Percentiles rank a stretch among this genome's conserved stretches.
These are phyloP conservation scores for Apodemus sylvaticus DNA, from an alignment of 2,113 vertebrate species.

Conservation along the genomic window DNA sequence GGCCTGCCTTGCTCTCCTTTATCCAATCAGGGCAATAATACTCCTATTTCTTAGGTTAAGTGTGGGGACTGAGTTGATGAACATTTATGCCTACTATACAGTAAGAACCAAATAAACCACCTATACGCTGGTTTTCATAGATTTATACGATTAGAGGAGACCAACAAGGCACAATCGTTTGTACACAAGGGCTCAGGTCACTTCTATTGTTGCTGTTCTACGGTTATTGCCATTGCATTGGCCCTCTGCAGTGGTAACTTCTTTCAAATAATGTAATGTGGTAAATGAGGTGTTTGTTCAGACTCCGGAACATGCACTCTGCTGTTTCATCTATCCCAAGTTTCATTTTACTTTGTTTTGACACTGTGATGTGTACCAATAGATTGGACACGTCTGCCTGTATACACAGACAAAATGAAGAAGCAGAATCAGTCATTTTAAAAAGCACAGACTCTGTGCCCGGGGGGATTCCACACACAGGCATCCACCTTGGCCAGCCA, in stretches of 20 bases:
- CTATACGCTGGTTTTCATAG: neutral
- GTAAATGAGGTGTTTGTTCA: neutral
- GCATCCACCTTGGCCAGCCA: constrained; percentile 31
- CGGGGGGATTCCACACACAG: constrained; percentile 44
- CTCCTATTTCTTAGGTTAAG: neutral
- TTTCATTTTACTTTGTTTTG: neutral
- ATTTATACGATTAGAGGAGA: neutral
- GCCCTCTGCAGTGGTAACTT: neutral
- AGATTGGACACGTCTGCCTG: neutral
- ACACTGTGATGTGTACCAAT: neutral
- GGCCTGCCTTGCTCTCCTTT: neutral
- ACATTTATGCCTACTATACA: neutral
- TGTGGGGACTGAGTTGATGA: neutral
- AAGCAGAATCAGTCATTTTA: constrained; percentile 22
- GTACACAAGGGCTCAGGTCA: neutral
- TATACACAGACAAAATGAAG: neutral
- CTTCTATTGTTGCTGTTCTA: neutral
- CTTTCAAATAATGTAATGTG: constrained; percentile 3
- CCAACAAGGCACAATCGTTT: neutral
- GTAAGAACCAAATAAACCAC: neutral
- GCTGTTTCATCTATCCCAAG: neutral
- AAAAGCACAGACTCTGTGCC: constrained; percentile 34
- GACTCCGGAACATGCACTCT: neutral
- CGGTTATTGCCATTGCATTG: neutral
- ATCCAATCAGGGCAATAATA: neutral